A percentile compares a stretch with the other conserved stretches of the same genome.
These are phyloP conservation scores for Eleutherodactylus coqui DNA, from an alignment of 2,797 vertebrate species.

Conservation along the genomic window DNA sequence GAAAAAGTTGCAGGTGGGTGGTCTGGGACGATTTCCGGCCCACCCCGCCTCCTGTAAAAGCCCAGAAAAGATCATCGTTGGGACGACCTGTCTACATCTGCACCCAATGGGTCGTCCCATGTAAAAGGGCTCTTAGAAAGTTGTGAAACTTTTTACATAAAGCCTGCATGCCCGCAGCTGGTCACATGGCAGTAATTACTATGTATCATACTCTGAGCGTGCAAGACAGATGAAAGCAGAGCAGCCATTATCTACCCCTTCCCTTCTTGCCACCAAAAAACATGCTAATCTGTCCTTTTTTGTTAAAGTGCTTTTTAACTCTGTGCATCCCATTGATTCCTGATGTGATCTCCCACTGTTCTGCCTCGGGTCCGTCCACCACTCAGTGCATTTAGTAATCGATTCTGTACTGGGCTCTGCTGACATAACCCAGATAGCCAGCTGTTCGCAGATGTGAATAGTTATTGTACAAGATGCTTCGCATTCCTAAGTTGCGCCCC, in stretches of 20 bases:
- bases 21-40: no score
- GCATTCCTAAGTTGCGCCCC: slow-evolving; percentile 37
- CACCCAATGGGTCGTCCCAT: no score
- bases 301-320: neutral
- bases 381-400: slow-evolving; percentile 16
- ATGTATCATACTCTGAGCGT: neutral
- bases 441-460: slow-evolving; percentile 50
- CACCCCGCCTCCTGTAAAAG: no score
- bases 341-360: neutral
- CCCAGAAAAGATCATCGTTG: no score
- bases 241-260: slow-evolving; percentile 1
- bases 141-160: neutral
- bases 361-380: neutral
- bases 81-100: no score
- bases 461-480: slow-evolving; percentile 44
- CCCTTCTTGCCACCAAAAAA: neutral
- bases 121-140: neutral
- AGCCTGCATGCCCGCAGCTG: neutral
- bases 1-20: no score
- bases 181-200: neutral
- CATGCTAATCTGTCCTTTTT: neutral
- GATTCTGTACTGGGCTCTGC: neutral
- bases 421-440: neutral
- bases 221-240: neutral
- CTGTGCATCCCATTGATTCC: slow-evolving; percentile 1